These are phyloP conservation scores for Mylabris phalerata DNA, from an alignment of 1,140 invertebrate genomes.

Conservation along the genomic window DNA sequence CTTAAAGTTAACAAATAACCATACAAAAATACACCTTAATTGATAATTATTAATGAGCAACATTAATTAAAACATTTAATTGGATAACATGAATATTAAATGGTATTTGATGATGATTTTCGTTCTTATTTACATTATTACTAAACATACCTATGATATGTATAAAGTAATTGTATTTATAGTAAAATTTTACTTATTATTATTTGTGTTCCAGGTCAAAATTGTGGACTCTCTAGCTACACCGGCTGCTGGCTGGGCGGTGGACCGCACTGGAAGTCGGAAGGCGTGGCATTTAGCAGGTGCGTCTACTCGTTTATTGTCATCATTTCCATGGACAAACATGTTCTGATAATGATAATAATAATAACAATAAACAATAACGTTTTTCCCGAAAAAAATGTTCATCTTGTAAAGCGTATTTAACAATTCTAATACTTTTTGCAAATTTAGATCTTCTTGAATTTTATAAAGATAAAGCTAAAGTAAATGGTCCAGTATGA, in stretches of 20 bases:
- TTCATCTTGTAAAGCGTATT: not conserved
- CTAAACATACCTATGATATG: too few species aligned
- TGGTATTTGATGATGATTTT: too few species aligned
- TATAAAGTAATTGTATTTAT: too few species aligned
- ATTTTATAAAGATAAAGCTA: not conserved
- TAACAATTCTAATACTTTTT: not conserved
- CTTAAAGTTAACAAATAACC: too few species aligned
- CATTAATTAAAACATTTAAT: too few species aligned
- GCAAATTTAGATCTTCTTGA: not conserved
- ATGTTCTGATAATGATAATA: not conserved
- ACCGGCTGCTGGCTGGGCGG: constrained; percentile 75
- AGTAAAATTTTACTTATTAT: too few species aligned
- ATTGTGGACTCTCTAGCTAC: constrained; percentile 80
- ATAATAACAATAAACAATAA: not conserved
- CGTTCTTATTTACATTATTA: too few species aligned
- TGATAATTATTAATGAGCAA: too few species aligned
- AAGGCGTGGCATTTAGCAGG: constrained; percentile 85
- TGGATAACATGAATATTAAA: too few species aligned
- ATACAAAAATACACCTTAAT: too few species aligned
- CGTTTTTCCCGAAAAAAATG: not conserved
- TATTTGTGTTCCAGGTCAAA: constrained; percentile 57
- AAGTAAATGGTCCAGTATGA: not conserved
- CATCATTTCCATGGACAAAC: constrained; percentile 6
- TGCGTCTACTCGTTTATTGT: constrained; percentile 33
- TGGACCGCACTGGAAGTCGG: constrained; percentile 67